Evolutionary conservation across 2,797 vertebrate species (phyloP).

Genomic region (Numenius phaeopus): DNA sequence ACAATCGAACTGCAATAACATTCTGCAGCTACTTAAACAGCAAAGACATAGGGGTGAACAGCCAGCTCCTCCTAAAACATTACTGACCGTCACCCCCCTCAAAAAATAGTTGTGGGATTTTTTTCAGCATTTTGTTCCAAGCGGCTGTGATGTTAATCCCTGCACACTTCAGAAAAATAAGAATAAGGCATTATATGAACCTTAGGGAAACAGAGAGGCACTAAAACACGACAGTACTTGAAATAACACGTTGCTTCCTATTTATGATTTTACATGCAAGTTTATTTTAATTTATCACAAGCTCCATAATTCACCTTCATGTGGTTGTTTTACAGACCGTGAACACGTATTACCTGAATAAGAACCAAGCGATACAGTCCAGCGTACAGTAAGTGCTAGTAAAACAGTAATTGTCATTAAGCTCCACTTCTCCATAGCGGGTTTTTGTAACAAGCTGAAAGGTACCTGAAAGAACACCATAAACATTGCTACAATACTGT

Average conservation of each 20-base stretch:
- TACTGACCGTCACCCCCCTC: not conserved
- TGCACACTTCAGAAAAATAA: not conserved
- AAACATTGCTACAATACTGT: not conserved
- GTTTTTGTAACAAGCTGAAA: not conserved
- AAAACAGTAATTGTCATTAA: conserved; percentile 84
- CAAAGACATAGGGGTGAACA: not conserved
- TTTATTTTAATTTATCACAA: not conserved
- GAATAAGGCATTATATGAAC: not conserved
- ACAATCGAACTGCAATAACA: not conserved
- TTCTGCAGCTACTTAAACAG: not conserved
- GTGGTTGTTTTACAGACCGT: not conserved
- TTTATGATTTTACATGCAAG: not conserved
- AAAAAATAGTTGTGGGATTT: not conserved
- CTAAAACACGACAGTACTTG: accelerated
- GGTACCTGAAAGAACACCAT: conserved; percentile 6
- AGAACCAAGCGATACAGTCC: conserved; percentile 92
- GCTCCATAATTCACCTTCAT: not conserved
- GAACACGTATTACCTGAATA: conserved; percentile 88
- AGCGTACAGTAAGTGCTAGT: conserved; percentile 87
- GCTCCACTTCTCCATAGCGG: conserved; percentile 88
- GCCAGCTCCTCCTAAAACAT: not conserved
- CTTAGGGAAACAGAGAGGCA: not conserved
- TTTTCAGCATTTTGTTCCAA: not conserved
- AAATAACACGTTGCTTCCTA: not conserved
- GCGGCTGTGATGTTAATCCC: accelerated